These are phyloP conservation scores for Burhinus oedicnemus DNA, from an alignment of 2,113 vertebrate genomes.

Conservation along the genomic window DNA sequence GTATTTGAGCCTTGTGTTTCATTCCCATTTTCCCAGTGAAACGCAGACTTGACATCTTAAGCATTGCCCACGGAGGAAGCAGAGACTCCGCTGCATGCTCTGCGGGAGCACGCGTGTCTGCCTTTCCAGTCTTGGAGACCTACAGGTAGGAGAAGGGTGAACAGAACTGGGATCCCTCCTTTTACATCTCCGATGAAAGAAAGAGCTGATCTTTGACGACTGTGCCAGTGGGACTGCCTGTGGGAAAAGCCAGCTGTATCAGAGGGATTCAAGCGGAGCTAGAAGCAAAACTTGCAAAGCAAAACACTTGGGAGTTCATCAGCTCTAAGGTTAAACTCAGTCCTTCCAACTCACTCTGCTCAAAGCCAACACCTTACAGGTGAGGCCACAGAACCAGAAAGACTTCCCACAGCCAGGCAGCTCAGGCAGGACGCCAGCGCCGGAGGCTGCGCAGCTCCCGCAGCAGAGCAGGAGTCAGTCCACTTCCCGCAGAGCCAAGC, in stretches of 20 bases:
- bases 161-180: neutral
- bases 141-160: neutral
- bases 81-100: rapidly evolving
- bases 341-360: neutral
- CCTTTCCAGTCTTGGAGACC: neutral
- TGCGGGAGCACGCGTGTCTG: rapidly evolving
- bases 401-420: neutral
- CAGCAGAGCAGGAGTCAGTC: neutral
- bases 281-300: neutral
- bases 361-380: neutral
- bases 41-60: rapidly evolving
- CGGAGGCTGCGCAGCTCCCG: neutral
- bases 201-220: neutral
- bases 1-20: neutral
- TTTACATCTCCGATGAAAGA: neutral
- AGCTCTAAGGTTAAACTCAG: neutral
- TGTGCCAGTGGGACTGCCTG: rapidly evolving
- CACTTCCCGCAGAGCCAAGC: neutral
- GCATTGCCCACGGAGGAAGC: neutral
- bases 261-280: neutral
- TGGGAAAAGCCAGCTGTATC: neutral
- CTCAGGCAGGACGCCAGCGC: neutral
- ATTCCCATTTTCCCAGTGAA: neutral
- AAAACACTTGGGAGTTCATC: neutral
- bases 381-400: neutral